These are phyloP conservation scores for Volucella zonaria DNA, from an alignment of 2,888 invertebrate genomes.

Conservation along the genomic window DNA sequence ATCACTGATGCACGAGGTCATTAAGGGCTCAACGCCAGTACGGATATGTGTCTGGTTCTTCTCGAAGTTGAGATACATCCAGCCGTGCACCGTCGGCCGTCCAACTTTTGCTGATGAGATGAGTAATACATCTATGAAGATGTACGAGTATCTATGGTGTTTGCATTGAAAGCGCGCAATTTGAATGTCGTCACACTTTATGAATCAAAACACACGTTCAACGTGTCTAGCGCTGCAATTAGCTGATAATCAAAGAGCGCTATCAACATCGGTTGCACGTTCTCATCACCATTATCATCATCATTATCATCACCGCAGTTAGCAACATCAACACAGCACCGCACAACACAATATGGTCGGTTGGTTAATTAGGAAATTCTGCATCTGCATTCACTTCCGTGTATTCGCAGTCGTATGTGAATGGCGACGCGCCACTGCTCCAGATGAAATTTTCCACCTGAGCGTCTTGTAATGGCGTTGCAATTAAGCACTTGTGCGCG, in stretches of 20 bases:
- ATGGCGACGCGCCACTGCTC: constrained; percentile 64
- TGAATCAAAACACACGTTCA: constrained; percentile 67
- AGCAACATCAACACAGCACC: constrained; percentile 61
- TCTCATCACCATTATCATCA: constrained; percentile 43
- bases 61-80: not conserved
- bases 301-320: constrained; percentile 34
- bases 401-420: constrained; percentile 24
- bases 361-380: constrained; percentile 71
- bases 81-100: constrained; percentile 28
- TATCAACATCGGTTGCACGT: constrained; percentile 46
- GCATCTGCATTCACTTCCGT: constrained; percentile 73
- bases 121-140: not conserved
- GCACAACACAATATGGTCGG: too few species aligned
- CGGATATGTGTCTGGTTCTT: constrained; percentile 34
- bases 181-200: constrained; percentile 67
- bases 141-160: not conserved
- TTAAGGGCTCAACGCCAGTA: constrained; percentile 66
- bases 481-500: constrained; percentile 70
- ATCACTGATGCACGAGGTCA: constrained; percentile 72
- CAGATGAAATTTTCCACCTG: constrained; percentile 71
- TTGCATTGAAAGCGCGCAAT: constrained; percentile 36
- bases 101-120: constrained; percentile 39
- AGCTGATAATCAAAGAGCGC: constrained; percentile 72
- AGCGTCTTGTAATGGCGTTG: constrained; percentile 65
- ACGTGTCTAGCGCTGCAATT: constrained; percentile 62